Base-by-base conservation (phyloP, 2,888 invertebrate species). In the Anodontia alba region DNA sequence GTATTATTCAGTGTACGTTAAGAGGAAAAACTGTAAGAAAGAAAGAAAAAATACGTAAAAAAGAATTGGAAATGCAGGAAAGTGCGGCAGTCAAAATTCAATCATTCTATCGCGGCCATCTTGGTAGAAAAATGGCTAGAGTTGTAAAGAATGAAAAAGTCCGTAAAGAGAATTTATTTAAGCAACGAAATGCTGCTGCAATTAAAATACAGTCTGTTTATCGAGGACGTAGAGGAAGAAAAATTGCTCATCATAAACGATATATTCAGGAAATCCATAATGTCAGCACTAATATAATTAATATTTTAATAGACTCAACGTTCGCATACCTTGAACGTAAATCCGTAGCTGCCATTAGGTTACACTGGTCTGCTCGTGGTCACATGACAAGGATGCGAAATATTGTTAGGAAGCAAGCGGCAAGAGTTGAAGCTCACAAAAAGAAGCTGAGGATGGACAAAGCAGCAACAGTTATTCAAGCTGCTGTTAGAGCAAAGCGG, bases 181-280 rank as follows among this genome's bases (percentile, higher is more conserved):
- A 33, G 33, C 26, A 62, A 33, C 62, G 33, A 17, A 12, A 1
- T 31, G 33, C 62, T 62, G 62, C 83, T 10, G 81, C 81, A n/a
- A 2, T 81, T 0, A 80, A 78, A 36, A 85, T 85, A 17, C 85
- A 85, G 78, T 73, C 85, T 62, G 31, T 66, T 29, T 84, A 84
- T 70, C 67, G 84, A 31, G 84, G 84, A 0, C 49, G 80, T 42
- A 62, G 36, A 33, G 84, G 73, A 5, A 74, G 84, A 38, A 71
- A 77, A 54, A 42, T 57, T 42, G 84, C 77, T 17, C 31, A 54
- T 20, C 57, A 78, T 17, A 68, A 75, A 42, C 49, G 46, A 46
- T 43, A 80, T 26, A 72, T 73, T 10, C 62, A 31, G 42, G 75
- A 81, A 26, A 73, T 81, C 26, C 70, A 76, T 67, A 8, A 70